Evolutionary conservation across 2,888 invertebrate genomes (phyloP).

Genomic region (Epinotia bilunana): DNA sequence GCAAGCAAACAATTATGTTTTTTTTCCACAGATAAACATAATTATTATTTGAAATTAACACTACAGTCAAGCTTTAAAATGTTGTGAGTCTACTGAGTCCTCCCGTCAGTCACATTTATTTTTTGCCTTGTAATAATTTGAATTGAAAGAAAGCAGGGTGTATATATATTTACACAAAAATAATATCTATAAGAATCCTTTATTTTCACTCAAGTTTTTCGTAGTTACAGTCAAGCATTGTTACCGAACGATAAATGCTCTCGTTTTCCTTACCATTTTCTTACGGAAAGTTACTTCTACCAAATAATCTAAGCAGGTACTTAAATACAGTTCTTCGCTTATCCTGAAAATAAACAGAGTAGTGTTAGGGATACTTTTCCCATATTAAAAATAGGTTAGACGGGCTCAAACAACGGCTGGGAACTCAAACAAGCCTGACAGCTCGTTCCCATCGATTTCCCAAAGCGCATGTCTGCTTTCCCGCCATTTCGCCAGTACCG

Average conservation of each 20-base stretch:
- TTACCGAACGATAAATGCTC: neutral
- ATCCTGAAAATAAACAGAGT: neutral
- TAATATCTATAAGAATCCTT: neutral
- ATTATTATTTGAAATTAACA: no score
- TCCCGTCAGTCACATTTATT: no score
- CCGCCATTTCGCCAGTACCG: constrained; percentile 65
- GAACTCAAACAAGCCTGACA: constrained; percentile 42
- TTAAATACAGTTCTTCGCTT: neutral
- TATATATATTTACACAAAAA: neutral
- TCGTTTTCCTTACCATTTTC: neutral
- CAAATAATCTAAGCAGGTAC: neutral
- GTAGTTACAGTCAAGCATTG: neutral
- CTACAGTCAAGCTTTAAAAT: no score
- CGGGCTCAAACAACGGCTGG: constrained; percentile 31
- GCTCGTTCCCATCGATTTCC: constrained; percentile 74
- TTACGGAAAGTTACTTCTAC: neutral
- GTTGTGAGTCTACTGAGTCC: no score
- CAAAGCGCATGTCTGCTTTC: constrained; percentile 78
- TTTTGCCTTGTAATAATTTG: no score
- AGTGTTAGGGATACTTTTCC: neutral
- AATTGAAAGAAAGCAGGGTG: no score
- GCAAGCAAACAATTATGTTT: no score
- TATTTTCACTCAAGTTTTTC: neutral
- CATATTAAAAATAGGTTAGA: constrained; percentile 26
- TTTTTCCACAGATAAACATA: no score